Percentiles rank a stretch among this genome's conserved stretches.
Conservation (phyloP, 2,888 invertebrate species). For the Diogma glabrata region DNA sequence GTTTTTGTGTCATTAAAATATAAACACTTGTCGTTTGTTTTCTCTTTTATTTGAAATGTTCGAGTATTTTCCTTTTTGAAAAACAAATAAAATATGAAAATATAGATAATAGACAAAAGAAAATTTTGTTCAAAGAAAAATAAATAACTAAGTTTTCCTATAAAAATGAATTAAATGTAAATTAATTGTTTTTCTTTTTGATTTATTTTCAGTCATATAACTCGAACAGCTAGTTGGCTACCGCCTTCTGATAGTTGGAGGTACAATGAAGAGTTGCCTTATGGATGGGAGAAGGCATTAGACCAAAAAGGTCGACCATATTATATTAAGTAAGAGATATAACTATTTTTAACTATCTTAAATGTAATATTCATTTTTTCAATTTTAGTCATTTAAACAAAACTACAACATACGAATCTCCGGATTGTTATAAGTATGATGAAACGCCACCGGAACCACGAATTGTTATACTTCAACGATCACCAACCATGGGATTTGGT, state of each 20-base stretch:
- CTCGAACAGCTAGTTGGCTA: slow-evolving; percentile 74
- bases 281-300: slow-evolving; percentile 83
- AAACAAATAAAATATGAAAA: too few species aligned
- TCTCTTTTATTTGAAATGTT: too few species aligned
- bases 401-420: slow-evolving; percentile 86
- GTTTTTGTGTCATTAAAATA: too few species aligned
- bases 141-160: too few species aligned
- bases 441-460: slow-evolving; percentile 73
- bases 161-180: too few species aligned
- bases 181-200: slow-evolving; percentile 8
- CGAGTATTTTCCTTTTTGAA: too few species aligned
- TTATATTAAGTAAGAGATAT: slow-evolving; percentile 73
- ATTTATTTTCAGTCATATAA: slow-evolving; percentile 60
- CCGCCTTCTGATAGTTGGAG: slow-evolving; percentile 80
- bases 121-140: too few species aligned
- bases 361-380: slow-evolving; percentile 10
- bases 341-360: slow-evolving; percentile 11
- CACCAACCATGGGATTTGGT: slow-evolving; percentile 77
- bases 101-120: too few species aligned
- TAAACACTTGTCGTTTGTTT: too few species aligned
- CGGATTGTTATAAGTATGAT: slow-evolving; percentile 45
- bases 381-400: slow-evolving; percentile 61
- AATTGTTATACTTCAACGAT: slow-evolving; percentile 59
- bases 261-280: slow-evolving; percentile 56
- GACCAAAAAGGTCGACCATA: slow-evolving; percentile 70